Conservation (phyloP, 2,113 vertebrate genomes). For the Coptodon rendalli region DNA sequence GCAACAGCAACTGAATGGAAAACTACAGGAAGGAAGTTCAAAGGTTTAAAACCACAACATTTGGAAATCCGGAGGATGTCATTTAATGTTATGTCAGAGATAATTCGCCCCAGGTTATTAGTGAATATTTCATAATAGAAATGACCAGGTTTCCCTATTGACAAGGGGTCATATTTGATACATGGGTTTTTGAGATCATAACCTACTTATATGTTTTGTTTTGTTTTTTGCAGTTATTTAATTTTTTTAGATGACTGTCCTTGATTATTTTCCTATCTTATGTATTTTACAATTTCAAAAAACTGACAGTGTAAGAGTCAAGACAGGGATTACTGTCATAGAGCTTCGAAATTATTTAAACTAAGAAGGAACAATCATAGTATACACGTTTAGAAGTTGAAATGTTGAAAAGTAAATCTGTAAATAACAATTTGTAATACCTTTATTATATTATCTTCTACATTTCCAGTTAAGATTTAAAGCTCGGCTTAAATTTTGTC, state of each 20-base stretch:
- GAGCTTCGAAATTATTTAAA: background rate
- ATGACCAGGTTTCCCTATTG: rapidly evolving
- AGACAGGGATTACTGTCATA: background rate
- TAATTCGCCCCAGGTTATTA: background rate
- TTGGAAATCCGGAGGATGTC: background rate
- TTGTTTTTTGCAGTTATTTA: background rate
- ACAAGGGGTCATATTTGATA: rapidly evolving
- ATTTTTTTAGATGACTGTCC: background rate
- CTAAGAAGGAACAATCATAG: rapidly evolving
- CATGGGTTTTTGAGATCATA: background rate
- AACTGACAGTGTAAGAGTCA: background rate
- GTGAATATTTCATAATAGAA: background rate
- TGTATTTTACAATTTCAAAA: background rate
- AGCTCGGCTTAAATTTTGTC: background rate
- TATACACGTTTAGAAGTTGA: background rate
- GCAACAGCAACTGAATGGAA: background rate
- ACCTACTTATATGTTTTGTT: background rate
- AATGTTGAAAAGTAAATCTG: background rate
- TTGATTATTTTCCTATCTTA: background rate
- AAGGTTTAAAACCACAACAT: background rate
- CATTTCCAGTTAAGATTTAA: background rate
- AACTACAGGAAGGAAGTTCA: background rate
- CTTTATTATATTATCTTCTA: background rate
- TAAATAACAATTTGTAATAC: background rate
- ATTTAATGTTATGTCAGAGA: rapidly evolving